Evolutionary conservation across 1,140 invertebrate species (phyloP), one percentile per base, ranked within the genome.

Genomic region (Helicoverpa armigera): DNA sequence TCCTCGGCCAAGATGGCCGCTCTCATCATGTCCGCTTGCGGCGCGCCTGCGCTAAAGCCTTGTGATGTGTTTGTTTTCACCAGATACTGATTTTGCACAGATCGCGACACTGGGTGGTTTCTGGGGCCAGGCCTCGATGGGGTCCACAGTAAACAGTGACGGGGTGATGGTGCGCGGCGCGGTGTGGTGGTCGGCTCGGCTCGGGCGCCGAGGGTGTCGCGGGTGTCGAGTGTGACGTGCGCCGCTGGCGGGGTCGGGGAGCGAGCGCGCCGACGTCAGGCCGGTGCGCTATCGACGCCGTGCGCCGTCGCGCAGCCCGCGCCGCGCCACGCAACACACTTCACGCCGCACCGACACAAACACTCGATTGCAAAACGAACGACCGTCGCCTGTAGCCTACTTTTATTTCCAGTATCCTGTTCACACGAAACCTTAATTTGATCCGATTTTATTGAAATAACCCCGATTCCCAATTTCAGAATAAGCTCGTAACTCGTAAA

Each of bases 41-140:
- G 80, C 89, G 92, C 93, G 93, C 93, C 88, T 95, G 94, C 94
- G 94, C 92, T 89, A 85, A 83, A 89, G 90, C 88, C 88, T 79
- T 88, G 84, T 87, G 86, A 89, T 93, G 81, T 88, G 92, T 94
- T 94, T 94, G 89, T 94, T 93, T 94, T 93, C 91, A 93, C 92
- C 86, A 86, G 83, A 86, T 85, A 81, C 73, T 54, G 50, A 83
- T 85, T 82, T 69, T 54, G 80, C 85, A 84, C 58, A 70, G 63
- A 79, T 83, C 54, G 73, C 79, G 72, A 79, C 88, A 90, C 87
- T 86, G 58, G 73, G 74, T 54, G 56, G 80, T 85, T 80, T n/a
- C 23, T 75, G 16, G 79, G 11, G 72, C 16, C 56, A 80, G n/a
- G 43, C 65, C 72, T 76, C 50, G 53, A 61, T 75, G 61, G 63